These are phyloP conservation scores for Uromys caudimaculatus DNA, from an alignment of 2,797 vertebrate genomes.

Conservation along the genomic window DNA sequence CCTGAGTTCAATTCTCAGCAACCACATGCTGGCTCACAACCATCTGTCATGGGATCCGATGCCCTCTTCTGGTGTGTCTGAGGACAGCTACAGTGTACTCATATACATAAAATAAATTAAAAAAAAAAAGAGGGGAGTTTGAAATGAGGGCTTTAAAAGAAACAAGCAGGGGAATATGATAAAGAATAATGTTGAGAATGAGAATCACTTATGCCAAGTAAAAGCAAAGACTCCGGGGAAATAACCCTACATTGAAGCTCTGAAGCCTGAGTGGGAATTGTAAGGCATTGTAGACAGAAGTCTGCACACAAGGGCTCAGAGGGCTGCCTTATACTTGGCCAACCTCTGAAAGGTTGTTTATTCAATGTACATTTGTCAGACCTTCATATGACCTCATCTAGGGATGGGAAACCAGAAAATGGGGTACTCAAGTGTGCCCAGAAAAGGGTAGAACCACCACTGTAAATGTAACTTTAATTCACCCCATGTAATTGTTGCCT, in stretches of 20 bases:
- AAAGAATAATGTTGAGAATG: neutral
- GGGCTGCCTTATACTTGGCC: neutral
- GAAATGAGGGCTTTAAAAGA: conserved; percentile 4
- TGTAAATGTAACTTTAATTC: neutral
- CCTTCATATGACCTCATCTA: neutral
- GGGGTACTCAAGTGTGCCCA: neutral
- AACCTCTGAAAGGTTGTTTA: neutral
- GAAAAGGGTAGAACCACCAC: neutral
- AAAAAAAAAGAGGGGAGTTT: neutral
- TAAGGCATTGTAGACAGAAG: neutral
- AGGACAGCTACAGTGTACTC: too few species aligned
- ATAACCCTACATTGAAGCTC: neutral
- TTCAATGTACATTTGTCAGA: neutral
- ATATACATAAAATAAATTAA: too few species aligned
- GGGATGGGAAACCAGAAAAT: neutral
- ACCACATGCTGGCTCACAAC: too few species aligned
- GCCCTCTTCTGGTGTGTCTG: too few species aligned
- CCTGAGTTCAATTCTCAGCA: too few species aligned
- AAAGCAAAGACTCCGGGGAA: neutral
- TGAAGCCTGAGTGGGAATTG: neutral
- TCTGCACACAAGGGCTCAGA: neutral
- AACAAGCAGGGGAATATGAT: neutral
- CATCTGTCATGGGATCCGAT: too few species aligned
- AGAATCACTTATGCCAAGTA: neutral
- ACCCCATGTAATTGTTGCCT: neutral